Percentiles rank a stretch among this genome's conserved stretches.
Evolutionary conservation across 2,797 vertebrate genomes (phyloP).

Genomic region (Margarornis squamiger): DNA sequence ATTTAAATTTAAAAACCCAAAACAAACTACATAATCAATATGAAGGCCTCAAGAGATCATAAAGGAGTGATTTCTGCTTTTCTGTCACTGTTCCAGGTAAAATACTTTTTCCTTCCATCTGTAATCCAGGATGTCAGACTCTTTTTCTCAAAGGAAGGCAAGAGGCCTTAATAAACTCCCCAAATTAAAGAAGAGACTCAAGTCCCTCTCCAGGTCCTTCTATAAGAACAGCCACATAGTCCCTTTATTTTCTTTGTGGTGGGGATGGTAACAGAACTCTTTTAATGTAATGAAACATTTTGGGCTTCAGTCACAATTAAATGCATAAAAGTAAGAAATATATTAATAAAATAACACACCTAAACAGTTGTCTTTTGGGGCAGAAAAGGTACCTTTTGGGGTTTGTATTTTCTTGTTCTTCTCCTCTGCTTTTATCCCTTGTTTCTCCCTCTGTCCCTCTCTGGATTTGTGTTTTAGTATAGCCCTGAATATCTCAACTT

Average conservation of each 20-base stretch:
- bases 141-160: neutral
- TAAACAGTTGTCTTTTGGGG: neutral
- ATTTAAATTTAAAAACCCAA: neutral
- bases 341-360: neutral
- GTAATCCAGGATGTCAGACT: neutral
- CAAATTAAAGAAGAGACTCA: fast-evolving
- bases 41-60: neutral
- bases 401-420: neutral
- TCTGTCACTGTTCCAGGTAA: neutral
- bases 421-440: neutral
- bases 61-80: neutral
- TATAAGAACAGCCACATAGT: neutral
- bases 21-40: neutral
- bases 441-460: neutral
- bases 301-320: neutral
- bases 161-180: neutral
- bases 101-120: neutral
- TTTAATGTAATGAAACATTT: neutral
- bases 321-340: neutral
- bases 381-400: neutral
- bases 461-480: neutral
- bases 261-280: neutral
- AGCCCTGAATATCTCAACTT: neutral
- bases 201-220: neutral
- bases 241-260: neutral